Evolutionary conservation across 1,140 invertebrate genomes (phyloP), one percentile per base, ranked within the genome.

Genomic region (Aphaenogaster rudis): DNA sequence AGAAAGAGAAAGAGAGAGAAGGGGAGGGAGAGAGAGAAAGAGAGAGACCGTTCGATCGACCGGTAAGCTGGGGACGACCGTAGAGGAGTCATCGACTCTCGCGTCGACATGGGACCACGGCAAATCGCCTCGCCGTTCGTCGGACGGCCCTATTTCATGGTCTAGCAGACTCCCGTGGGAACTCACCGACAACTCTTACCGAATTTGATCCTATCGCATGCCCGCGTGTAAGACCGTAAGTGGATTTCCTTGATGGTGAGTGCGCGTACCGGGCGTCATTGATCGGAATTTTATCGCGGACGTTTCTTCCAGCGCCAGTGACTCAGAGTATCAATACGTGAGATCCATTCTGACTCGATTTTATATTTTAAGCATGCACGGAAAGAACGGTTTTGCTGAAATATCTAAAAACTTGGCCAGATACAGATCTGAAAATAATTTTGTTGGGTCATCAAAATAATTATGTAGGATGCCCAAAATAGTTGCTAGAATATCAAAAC

Each of bases 51-150:
- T 85, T 63, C 77, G 33, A 86, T 90, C 86, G 64, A 90, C 76
- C 57, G 80, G 42, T 88, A 48, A 85, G n/a, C 81, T 28, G 71
- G 63, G 13, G 36, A 81, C 36, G 64, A 61, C 42, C 64, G 50
- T 33, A 45, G n/a, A 48, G 42, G 88, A 87, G 85, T 90, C 88
- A 78, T 90, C 88, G 86, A 85, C 88, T 66, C 84, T 89, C 76
- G 8, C 54, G 72, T 28, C 17, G n/a, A 17, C 59, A 52, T 85
- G 48, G 17, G 52, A 17, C 33, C 33, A 59, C 67, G 36, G 80
- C n/a, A 52, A 76, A 77, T 80, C 21, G 67, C 54, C 28, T 87
- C 7, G 71, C 11, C 45, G 45, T 72, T 87, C 45, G 21, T 61
- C 28, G 61, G 72, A 71, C 72, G 21, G 57, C 61, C 13, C 48